These are phyloP conservation scores for Rhinella marina DNA, from an alignment of 2,797 vertebrate species.

Conservation along the genomic window DNA sequence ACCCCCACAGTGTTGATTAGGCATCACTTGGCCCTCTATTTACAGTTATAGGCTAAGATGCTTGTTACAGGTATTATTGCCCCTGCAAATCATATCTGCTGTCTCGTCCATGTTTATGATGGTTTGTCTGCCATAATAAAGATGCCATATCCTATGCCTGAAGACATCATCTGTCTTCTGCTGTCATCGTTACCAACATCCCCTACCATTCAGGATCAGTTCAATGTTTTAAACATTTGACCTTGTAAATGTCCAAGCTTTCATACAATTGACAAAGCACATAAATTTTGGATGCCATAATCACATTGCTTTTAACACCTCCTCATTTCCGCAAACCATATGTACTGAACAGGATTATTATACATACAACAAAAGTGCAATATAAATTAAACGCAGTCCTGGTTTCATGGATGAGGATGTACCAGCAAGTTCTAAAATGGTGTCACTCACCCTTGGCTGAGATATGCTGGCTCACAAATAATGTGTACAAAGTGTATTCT, in stretches of 20 bases:
- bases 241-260: neutral
- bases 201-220: neutral
- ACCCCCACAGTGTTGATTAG: neutral
- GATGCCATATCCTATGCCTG: neutral
- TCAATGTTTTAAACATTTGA: conserved; percentile 21
- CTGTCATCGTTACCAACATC: conserved; percentile 6
- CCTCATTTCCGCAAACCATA: neutral
- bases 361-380: neutral
- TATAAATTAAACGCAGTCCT: neutral
- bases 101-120: neutral
- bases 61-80: no score
- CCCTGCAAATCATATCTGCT: neutral
- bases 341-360: neutral
- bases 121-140: neutral
- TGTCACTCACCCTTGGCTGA: neutral
- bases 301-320: neutral
- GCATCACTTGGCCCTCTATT: neutral
- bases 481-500: neutral
- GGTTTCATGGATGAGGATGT: neutral
- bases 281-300: neutral
- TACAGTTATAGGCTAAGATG: neutral
- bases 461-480: neutral
- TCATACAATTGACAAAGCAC: neutral
- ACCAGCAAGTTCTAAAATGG: neutral
- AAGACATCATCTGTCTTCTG: conserved; percentile 14